Evolutionary conservation across 2,797 vertebrate genomes (phyloP).

Genomic region (Etheostoma nigrum): DNA sequence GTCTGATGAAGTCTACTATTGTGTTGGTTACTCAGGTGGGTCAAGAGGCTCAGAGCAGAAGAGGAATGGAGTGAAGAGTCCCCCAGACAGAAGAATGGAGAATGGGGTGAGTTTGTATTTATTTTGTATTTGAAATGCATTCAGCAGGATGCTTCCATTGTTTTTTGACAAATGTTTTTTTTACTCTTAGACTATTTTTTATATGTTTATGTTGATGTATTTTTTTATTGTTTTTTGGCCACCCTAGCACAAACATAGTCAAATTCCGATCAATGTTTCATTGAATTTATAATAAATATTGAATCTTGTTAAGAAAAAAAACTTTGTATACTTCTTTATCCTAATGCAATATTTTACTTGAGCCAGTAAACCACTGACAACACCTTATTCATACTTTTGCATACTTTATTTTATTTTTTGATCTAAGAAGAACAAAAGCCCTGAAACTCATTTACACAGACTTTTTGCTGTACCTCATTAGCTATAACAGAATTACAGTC

Average conservation of each 20-base stretch:
- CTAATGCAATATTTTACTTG: not conserved
- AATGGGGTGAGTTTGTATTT: constrained; percentile 90
- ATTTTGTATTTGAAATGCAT: constrained; percentile 13
- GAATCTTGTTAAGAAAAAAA: no score
- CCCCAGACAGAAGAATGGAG: constrained; percentile 90
- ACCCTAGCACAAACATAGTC: no score
- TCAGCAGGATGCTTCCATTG: not conserved
- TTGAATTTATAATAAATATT: no score
- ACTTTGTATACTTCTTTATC: not conserved
- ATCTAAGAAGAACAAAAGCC: not conserved
- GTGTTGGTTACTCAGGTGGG: constrained; percentile 77
- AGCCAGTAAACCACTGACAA: not conserved
- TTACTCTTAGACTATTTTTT: no score
- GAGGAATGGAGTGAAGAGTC: constrained; percentile 91
- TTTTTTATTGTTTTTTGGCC: no score
- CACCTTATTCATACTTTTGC: not conserved
- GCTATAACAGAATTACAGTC: not conserved
- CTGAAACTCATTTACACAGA: not conserved
- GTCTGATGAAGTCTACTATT: constrained; percentile 35
- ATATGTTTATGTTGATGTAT: no score
- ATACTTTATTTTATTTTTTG: not conserved
- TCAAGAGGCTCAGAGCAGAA: constrained; percentile 89
- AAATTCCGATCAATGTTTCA: no score
- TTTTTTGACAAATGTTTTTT: no score
- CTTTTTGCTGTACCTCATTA: not conserved